phyloP scores from a whole-genome alignment of 2,797 vertebrate species.

The Poeciliopsis gracilis region DNA sequence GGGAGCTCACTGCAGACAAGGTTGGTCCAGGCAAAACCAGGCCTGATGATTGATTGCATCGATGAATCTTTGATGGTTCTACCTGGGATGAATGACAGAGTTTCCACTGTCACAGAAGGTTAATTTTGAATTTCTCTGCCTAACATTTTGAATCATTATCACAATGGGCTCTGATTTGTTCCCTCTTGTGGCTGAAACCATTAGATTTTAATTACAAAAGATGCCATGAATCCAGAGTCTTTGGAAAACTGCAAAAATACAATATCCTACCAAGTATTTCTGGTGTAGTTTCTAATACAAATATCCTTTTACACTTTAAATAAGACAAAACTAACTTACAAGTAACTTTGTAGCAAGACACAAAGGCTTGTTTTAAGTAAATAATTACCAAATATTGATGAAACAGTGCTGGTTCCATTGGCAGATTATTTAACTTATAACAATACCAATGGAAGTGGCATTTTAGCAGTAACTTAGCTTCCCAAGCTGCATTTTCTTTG shows the following conservation, averaged over 20 bases:
- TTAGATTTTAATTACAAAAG: neutral
- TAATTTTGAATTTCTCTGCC: neutral
- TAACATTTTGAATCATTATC: neutral
- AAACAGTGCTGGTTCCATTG: too few species aligned
- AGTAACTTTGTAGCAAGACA: too few species aligned
- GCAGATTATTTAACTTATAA: too few species aligned
- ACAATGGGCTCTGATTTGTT: neutral
- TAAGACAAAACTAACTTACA: too few species aligned
- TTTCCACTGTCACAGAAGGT: neutral
- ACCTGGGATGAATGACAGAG: neutral
- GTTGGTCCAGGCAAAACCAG: slow-evolving; percentile 67
- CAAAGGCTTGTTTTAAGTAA: too few species aligned
- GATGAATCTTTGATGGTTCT: neutral
- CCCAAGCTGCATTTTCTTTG: too few species aligned
- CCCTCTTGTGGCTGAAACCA: neutral
- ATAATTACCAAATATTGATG: too few species aligned
- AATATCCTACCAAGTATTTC: too few species aligned
- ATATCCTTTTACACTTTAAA: too few species aligned
- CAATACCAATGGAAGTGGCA: too few species aligned
- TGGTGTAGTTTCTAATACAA: too few species aligned
- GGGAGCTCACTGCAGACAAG: slow-evolving; percentile 95
- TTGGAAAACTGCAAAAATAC: neutral
- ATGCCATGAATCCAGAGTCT: neutral
- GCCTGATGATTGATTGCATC: neutral
- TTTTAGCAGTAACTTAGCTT: too few species aligned